Evolutionary conservation across 92 coral and sea anemone species (phyloP).

Genomic region (Meandrina meandrites): DNA sequence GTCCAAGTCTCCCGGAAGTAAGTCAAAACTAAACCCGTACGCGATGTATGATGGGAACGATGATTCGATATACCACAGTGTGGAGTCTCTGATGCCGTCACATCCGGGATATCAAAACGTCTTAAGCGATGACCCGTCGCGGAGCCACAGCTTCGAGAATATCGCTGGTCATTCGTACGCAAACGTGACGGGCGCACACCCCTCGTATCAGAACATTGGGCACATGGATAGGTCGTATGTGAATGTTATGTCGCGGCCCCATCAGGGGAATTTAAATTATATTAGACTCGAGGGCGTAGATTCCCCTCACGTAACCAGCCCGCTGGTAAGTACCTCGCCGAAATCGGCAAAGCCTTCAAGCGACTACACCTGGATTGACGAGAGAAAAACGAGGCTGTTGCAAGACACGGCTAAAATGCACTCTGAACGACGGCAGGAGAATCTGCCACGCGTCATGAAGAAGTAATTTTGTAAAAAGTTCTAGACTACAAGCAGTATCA

Average conservation of each 20-base stretch:
- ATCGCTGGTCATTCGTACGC: conserved; percentile 78
- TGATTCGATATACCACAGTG: conserved; percentile 92
- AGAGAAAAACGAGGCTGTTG: conserved; percentile 72
- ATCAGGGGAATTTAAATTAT: conserved; percentile 70
- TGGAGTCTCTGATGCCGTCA: conserved; percentile 85
- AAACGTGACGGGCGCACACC: conserved; percentile 52
- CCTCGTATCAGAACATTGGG: conserved; percentile 83
- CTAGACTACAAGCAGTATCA: background rate
- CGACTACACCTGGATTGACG: conserved; percentile 86
- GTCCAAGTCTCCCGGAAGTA: conserved; percentile 32
- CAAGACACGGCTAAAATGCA: conserved; percentile 80
- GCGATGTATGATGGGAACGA: conserved; percentile 88
- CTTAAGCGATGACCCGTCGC: conserved; percentile 57
- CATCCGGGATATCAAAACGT: conserved; percentile 76
- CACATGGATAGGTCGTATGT: conserved; percentile 78
- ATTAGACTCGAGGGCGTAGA: conserved; percentile 69
- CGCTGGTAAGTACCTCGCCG: conserved; percentile 49
- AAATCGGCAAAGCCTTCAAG: conserved; percentile 54
- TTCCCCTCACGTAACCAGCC: conserved; percentile 55
- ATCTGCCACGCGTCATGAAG: conserved; percentile 67
- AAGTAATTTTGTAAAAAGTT: conserved; percentile 45
- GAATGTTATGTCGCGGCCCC: conserved; percentile 71
- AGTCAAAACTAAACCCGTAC: conserved; percentile 66
- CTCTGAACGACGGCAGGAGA: conserved; percentile 70
- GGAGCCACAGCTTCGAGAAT: conserved; percentile 83